Evolutionary conservation across 2,113 vertebrate genomes (phyloP), one percentile per base, ranked within the genome.

Genomic region (Mesitornis unicolor): DNA sequence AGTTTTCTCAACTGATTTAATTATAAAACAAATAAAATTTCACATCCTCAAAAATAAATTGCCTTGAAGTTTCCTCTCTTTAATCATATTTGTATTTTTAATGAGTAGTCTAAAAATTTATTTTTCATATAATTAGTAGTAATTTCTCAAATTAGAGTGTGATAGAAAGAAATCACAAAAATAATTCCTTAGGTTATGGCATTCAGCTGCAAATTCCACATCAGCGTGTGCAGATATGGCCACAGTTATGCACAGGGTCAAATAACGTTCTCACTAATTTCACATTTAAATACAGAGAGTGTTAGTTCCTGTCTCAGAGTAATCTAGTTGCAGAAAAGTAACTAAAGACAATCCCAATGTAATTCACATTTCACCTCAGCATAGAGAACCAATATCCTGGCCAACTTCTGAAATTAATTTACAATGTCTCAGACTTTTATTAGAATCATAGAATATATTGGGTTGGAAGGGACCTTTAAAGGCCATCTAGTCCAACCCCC

Each of bases 171-270:
- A 75, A 93, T 73, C 24, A 36, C 75, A 48, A 79, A 74, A 53
- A 53, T 0, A 57, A 90, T 79, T 68, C 29, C 16, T 71, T 2
- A 0, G 2, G 4, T 79, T 79, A 60, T 7, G 29, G 35, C 48
- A 76, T 79, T 90, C 65, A 76, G 63, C 48, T 61, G n/a, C 31
- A 90, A 87, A 94, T 79, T 79, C 61, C 9, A 2, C 35, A 42
- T 31, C 13, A 22, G n/a, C 18, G 24, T 68, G 33, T 6, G 0
- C 51, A 89, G 60, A 42, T 81, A 67, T 1, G 16, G 21, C 29
- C 17, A 13, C 10, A 18, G 69, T 81, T 63, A 81, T 9, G 28
- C 29, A 70, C 17, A 18, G 9, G 15, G 33, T 78, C 69, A 78
- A 71, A 42, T 68, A 89, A 78, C 8, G 36, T 1, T 10, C 38